Conservation (phyloP, 2,797 vertebrate species). For the Anguilla marmorata region DNA sequence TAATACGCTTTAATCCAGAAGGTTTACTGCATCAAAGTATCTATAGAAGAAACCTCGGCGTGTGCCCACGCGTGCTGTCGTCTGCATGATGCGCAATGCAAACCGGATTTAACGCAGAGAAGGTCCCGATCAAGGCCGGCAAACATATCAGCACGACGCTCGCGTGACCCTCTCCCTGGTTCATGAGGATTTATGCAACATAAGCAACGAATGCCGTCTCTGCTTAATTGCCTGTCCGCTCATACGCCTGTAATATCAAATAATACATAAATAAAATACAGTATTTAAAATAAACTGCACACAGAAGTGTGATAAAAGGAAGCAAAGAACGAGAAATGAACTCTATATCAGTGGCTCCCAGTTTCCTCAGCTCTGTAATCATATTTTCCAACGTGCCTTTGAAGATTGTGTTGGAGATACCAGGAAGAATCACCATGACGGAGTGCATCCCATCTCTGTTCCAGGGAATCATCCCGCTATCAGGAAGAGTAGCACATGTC, state of each 20-base stretch:
- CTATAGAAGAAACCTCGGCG: too few relatives aligned
- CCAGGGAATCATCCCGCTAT: not conserved
- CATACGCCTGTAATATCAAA: not conserved
- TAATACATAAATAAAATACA: not conserved
- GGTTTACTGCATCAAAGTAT: not conserved
- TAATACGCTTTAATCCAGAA: slow-evolving; percentile 2
- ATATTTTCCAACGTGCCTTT: not conserved
- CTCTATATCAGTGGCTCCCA: not conserved
- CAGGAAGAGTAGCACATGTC: not conserved
- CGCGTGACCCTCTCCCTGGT: not conserved
- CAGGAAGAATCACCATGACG: not conserved
- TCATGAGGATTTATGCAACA: not conserved
- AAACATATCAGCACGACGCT: not conserved
- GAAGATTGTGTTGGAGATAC: not conserved
- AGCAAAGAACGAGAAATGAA: not conserved
- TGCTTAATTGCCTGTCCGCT: not conserved
- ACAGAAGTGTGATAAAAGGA: not conserved
- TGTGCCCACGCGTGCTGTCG: not conserved
- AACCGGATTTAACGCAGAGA: not conserved
- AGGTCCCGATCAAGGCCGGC: not conserved
- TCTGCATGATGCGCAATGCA: not conserved
- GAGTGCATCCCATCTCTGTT: not conserved
- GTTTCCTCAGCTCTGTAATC: not conserved
- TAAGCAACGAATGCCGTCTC: not conserved
- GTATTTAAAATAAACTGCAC: not conserved